Base-by-base conservation (phyloP, 2,888 invertebrate genomes). In the Synanthedon tipuliformis region DNA sequence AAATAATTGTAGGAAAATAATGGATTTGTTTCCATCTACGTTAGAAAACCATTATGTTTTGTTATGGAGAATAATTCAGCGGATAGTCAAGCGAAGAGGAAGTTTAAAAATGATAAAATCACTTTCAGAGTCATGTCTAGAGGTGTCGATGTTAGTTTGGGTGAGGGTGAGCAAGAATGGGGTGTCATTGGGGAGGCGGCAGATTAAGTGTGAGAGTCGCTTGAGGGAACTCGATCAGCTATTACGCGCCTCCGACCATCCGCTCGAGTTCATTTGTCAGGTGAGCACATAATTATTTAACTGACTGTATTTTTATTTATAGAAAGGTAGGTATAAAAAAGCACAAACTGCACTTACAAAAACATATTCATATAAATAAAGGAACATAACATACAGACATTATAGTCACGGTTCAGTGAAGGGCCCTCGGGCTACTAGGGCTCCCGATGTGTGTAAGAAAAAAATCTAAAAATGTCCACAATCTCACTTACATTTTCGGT, bases 201-300 rank as follows among this genome's bases (percentile, higher is more conserved):
- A 94, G 65, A 92, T 96, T 61, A 96, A 96, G 75, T 96, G 95
- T 78, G 95, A 95, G 80, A 95, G 95, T 67, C 89, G 94, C 53
- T 86, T 95, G 52, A 87, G 94, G 40, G 95, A 96, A 70, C 81
- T 96, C 53, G 95, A 95, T 71, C 94, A 95, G 66, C 87, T 96
- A 63, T 82, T 96, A 53, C 86, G 94, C 41, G 91, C 92, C 4
- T 91, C 92, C 54, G 94, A 94, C 63, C 94, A 93, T 68, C 95
- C 95, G 0, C 82, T 95, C 52, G 94, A 95, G 73, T 95, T 95
- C 66, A 94, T 96, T 93, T 95, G 95, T 65, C 95, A 95, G 90
- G 93, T 93, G 81, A 34, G 34, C 34, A 34, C 34, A 34, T 10
- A 34, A 8, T 10, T 10, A 34, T 34, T 34, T 34, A 34, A 34